phyloP scores from a whole-genome alignment of 92 coral and sea anemone genomes.

The Bergia sp. region DNA sequence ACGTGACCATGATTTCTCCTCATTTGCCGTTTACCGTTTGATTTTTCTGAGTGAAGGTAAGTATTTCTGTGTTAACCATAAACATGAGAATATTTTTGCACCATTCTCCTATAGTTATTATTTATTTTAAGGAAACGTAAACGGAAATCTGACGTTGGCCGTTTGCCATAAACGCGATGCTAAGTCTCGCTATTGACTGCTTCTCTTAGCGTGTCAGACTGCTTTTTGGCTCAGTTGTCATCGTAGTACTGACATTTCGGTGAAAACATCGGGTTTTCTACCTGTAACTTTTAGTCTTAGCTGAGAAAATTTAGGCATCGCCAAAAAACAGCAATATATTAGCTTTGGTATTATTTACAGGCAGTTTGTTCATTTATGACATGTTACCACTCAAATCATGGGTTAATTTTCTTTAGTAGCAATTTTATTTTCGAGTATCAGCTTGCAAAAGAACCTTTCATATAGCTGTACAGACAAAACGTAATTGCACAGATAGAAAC shows the following conservation, averaged over 20 bases:
- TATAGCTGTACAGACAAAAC: not conserved
- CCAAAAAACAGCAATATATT: not conserved
- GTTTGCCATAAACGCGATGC: too few relatives aligned
- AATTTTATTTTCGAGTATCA: not conserved
- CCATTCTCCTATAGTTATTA: too few relatives aligned
- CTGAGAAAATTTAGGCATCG: not conserved
- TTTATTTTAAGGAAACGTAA: too few relatives aligned
- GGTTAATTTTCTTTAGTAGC: not conserved
- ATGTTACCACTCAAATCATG: not conserved
- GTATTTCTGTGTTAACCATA: too few relatives aligned
- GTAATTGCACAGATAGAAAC: not conserved
- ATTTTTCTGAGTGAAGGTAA: too few relatives aligned
- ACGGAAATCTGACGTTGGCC: too few relatives aligned
- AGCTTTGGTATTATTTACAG: not conserved
- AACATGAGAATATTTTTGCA: too few relatives aligned
- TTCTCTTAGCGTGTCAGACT: not conserved
- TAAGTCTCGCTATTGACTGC: not conserved
- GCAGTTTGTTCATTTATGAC: not conserved
- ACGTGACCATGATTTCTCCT: too few relatives aligned
- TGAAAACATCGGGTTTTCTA: not conserved
- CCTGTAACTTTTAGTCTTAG: not conserved
- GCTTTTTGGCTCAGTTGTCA: not conserved
- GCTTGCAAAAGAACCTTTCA: not conserved
- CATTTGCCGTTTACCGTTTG: too few relatives aligned
- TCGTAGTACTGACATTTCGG: not conserved